Evolutionary conservation across 2,888 invertebrate genomes (phyloP), one percentile per base, ranked within the genome.

Genomic region (Molanna angustata): DNA sequence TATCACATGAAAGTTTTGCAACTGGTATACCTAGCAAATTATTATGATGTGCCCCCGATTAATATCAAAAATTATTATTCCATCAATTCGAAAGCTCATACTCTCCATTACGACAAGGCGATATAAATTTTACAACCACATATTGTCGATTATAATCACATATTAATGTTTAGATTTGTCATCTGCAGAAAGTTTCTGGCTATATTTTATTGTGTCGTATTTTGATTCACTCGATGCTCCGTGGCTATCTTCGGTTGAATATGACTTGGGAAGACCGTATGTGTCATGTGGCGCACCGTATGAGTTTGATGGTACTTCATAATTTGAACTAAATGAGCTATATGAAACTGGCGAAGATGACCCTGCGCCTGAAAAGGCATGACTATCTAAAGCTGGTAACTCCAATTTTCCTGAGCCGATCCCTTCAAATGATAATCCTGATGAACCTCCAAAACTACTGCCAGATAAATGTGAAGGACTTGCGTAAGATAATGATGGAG

Each of bases 121-220:
- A n/a, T n/a, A n/a, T n/a, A n/a, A n/a, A n/a, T n/a, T n/a, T n/a
- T n/a, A n/a, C n/a, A n/a, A n/a, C n/a, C n/a, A n/a, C n/a, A n/a
- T n/a, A n/a, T n/a, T n/a, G n/a, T n/a, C n/a, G n/a, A n/a, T n/a
- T n/a, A n/a, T n/a, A n/a, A n/a, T n/a, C n/a, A n/a, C n/a, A n/a
- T 27, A 7, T 27, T 27, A 27, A 27, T 27, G 4, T 21, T 41
- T 41, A 41, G 41, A 9, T 41, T 41, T 41, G 6, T 20, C 41
- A 20, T 19, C 21, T 21, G 13, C 32, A 4, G 51, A 16, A 1
- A 77, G 62, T 60, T 73, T 74, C 60, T 72, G 71, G 62, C 77
- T 77, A 62, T 77, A 77, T 62, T 76, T 77, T 49, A 77, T 77
- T 4, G 77, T 77, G 61, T 77, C 74, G 62, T 77, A 77, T 0